Conservation (phyloP, 2,888 invertebrate species). For the Exocentrus adspersus region DNA sequence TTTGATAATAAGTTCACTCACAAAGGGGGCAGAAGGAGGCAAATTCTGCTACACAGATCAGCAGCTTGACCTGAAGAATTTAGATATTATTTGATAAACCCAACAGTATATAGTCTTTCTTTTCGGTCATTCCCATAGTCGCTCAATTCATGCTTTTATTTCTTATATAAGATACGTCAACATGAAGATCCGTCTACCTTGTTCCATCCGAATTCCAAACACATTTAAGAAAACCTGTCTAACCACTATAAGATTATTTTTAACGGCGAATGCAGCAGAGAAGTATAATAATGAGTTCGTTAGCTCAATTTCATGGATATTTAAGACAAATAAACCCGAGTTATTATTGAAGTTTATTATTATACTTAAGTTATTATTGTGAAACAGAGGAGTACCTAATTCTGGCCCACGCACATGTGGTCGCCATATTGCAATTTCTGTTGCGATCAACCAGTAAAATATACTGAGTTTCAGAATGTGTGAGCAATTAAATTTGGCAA, state of each 20-base stretch:
- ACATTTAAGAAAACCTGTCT: slow-evolving; percentile 28
- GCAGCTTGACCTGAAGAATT: too few species aligned
- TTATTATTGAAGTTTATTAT: not conserved
- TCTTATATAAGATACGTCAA: too few species aligned
- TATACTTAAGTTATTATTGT: not conserved
- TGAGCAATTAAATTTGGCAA: too few species aligned
- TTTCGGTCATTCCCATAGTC: not conserved
- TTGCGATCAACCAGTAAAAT: not conserved
- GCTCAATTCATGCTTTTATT: not conserved
- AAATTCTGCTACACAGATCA: too few species aligned
- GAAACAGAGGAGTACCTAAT: not conserved
- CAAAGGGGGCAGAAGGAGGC: too few species aligned
- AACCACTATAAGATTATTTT: slow-evolving; percentile 22
- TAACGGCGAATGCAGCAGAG: slow-evolving; percentile 21
- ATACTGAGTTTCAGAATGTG: too few species aligned
- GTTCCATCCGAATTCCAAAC: not conserved
- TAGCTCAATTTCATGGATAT: slow-evolving; percentile 6
- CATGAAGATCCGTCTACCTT: not conserved
- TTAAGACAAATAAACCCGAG: not conserved
- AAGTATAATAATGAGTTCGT: slow-evolving; percentile 16
- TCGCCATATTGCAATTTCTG: not conserved
- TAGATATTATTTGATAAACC: too few species aligned
- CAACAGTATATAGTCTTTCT: too few species aligned
- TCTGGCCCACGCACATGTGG: not conserved
- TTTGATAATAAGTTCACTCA: too few species aligned